phyloP scores from a whole-genome alignment of 2,113 vertebrate genomes.

The Atractosteus spatula region DNA sequence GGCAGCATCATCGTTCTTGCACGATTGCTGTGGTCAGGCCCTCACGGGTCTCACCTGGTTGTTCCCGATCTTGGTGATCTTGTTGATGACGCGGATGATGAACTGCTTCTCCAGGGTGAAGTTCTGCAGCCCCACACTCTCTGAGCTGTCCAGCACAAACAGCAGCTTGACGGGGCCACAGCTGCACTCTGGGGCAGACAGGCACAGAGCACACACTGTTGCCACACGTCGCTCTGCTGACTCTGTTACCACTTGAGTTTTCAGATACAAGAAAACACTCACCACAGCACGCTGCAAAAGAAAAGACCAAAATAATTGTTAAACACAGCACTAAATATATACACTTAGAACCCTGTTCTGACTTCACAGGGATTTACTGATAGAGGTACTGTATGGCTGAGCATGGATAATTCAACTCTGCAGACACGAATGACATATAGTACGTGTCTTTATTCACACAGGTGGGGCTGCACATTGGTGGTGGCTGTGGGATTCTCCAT shows the following conservation, averaged over 20 bases:
- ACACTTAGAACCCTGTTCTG: too few species aligned
- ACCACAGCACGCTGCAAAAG: constrained; percentile 40
- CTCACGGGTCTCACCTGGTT: constrained; percentile 24
- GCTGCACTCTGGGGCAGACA: constrained; percentile 23
- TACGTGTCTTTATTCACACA: too few species aligned
- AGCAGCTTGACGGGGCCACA: constrained; percentile 36
- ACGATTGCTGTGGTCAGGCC: too few species aligned
- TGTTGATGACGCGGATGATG: constrained; percentile 36
- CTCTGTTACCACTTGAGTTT: background rate
- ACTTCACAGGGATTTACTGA: too few species aligned
- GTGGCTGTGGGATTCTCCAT: too few species aligned
- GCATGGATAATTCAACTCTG: background rate
- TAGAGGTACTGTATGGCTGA: background rate
- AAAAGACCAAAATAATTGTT: constrained; percentile 9
- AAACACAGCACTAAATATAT: too few species aligned
- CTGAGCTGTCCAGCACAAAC: constrained; percentile 38
- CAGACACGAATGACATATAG: background rate
- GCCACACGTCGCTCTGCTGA: background rate
- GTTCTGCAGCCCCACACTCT: constrained; percentile 38
- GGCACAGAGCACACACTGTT: background rate
- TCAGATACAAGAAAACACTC: constrained; percentile 15
- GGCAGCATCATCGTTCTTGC: too few species aligned
- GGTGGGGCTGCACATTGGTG: too few species aligned
- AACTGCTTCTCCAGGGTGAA: constrained; percentile 39
- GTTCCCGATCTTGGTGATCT: constrained; percentile 31